Percentiles rank a stretch among this genome's conserved stretches.
Conservation (phyloP, 2,797 vertebrate genomes). For the Apodemus agrarius region DNA sequence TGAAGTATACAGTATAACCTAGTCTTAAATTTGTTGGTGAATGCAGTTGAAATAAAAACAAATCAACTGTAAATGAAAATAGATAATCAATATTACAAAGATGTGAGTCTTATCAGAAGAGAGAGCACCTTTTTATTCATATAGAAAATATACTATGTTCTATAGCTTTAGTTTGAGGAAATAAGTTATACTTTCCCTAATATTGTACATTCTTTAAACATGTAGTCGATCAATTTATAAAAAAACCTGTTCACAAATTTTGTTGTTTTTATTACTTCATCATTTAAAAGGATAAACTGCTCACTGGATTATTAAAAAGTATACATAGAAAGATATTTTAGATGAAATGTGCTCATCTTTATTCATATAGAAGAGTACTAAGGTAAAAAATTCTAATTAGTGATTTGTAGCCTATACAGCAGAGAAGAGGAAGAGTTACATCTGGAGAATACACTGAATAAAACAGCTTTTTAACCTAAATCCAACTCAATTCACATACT, state of each 20-base stretch:
- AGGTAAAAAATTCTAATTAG: background rate
- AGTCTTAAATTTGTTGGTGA: background rate
- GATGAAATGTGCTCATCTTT: background rate
- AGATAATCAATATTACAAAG: background rate
- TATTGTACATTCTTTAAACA: background rate
- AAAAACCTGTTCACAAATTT: background rate
- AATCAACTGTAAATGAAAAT: background rate
- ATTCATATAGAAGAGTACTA: too few relatives aligned
- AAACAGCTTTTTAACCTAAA: background rate
- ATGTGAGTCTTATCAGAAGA: background rate
- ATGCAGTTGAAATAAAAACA: background rate
- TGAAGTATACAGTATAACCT: background rate
- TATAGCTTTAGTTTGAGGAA: background rate
- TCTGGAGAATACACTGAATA: background rate
- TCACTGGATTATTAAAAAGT: background rate
- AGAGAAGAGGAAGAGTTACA: background rate
- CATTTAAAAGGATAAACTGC: background rate
- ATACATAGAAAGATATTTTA: background rate
- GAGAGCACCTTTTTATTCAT: background rate
- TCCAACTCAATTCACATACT: background rate
- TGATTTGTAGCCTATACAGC: background rate
- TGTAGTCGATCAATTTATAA: background rate
- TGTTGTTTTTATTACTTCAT: background rate
- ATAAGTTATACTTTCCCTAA: background rate
- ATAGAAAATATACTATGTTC: background rate